phyloP scores from a whole-genome alignment of 2,888 invertebrate genomes.

The Eupithecia subfuscata region DNA sequence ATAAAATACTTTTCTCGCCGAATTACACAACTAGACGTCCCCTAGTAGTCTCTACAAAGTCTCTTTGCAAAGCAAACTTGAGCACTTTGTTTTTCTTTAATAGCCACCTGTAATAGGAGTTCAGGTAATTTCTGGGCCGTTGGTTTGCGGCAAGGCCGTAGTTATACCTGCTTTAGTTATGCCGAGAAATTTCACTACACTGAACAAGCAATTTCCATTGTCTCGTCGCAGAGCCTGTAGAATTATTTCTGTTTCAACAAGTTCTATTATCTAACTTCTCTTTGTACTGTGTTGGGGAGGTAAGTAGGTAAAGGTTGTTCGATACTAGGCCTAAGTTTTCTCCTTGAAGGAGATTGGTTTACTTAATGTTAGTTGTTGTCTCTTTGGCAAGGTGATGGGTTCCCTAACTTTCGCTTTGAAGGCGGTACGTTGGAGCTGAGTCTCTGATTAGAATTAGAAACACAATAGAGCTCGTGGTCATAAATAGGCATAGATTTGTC shows the following conservation, averaged over 20 bases:
- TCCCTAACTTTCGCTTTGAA: not conserved
- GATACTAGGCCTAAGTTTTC: not conserved
- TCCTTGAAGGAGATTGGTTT: not conserved
- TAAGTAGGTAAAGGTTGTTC: not conserved
- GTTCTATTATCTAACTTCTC: slow-evolving; percentile 7
- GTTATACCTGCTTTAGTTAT: slow-evolving; percentile 20
- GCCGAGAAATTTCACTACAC: slow-evolving; percentile 14
- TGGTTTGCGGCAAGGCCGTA: slow-evolving; percentile 27
- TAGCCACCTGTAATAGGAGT: slow-evolving; percentile 38
- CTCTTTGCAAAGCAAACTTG: slow-evolving; percentile 21
- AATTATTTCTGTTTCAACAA: slow-evolving; percentile 14
- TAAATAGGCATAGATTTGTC: not conserved
- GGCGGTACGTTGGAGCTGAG: not conserved
- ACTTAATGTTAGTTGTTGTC: not conserved
- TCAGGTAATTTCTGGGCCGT: slow-evolving; percentile 40
- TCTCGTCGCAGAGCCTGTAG: slow-evolving; percentile 5
- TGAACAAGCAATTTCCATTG: slow-evolving; percentile 12
- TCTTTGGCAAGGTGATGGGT: not conserved
- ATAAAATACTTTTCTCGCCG: not conserved
- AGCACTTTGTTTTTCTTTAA: slow-evolving; percentile 46
- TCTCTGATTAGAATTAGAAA: not conserved
- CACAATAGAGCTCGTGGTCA: not conserved
- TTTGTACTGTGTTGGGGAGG: not conserved
- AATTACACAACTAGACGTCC: not conserved
- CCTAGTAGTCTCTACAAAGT: not conserved